Conservation (phyloP, 2,888 invertebrate species). For the Tigriopus californicus region DNA sequence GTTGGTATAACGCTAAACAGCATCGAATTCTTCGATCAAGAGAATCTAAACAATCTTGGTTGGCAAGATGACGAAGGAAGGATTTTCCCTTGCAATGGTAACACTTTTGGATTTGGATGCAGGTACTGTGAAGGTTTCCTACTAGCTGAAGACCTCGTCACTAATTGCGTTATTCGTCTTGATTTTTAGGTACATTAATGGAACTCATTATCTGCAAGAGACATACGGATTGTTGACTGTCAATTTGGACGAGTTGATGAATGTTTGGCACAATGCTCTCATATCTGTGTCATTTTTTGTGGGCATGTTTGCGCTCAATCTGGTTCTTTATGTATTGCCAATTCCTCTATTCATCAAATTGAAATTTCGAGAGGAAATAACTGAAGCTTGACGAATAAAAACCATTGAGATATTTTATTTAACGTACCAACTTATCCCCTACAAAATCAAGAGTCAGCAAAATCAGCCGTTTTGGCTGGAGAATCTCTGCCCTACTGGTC, state of each 20-base stretch:
- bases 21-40: slow-evolving; percentile 38
- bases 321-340: slow-evolving; percentile 64
- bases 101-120: slow-evolving; percentile 12
- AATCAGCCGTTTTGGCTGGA: no score
- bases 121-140: slow-evolving; percentile 18
- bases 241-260: slow-evolving; percentile 37
- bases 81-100: slow-evolving; percentile 5
- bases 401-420: no score
- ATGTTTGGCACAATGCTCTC: slow-evolving; percentile 55
- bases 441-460: no score
- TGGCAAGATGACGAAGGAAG: slow-evolving; percentile 1
- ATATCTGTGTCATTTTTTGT: slow-evolving; percentile 62
- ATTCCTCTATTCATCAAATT: slow-evolving; percentile 63
- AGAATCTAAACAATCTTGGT: slow-evolving; percentile 22
- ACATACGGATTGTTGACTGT: slow-evolving; percentile 40
- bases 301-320: slow-evolving; percentile 59
- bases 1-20: slow-evolving; percentile 53
- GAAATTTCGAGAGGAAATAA: slow-evolving; percentile 54
- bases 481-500: no score
- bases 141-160: not conserved
- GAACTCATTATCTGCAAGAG: slow-evolving; percentile 49
- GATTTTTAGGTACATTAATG: slow-evolving; percentile 44
- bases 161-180: not conserved
- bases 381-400: no score
- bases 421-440: no score